Base-by-base conservation (phyloP, 1,140 invertebrate species). In the Globodera rostochiensis region DNA sequence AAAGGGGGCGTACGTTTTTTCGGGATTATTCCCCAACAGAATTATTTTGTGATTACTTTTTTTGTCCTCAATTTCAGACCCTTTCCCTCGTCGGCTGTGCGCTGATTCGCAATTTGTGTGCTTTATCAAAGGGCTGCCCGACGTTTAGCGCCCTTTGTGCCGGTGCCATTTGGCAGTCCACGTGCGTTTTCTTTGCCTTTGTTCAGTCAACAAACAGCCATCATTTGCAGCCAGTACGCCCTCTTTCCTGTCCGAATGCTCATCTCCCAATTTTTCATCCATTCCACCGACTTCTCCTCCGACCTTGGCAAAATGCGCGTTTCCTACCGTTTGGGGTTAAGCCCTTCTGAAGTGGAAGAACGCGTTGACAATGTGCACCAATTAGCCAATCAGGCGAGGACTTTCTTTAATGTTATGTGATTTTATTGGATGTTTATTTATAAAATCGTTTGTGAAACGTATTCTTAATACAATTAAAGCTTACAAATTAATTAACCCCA, bases 21-120 rank as follows among this genome's bases (percentile, higher is more conserved):
- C 36, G 15, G 57, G 9, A 77, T 47, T 74, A 13, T 74, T 47
- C 9, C 9, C 19, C 2, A 77, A 8, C 2, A 25, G 25, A 25
- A 25, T 25, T 25, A n/a, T 25, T 67, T n/a, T 4, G 8, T 60
- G 21, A 5, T 36, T 15, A 46, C 53, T 49, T 13, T 69, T 69
- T 60, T 67, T 53, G 21, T 69, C 50, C 60, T 25, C 69, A 3
- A 9, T 64, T 19, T 19, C 57, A 78, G 77, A 46, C 60, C 11
- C 13, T 78, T 50, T 78, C 77, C 6, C 45, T 78, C 47, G 70
- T 64, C 70, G 77, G 77, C 25, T 78, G 77, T 70, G 77, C 77
- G 21, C 19, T 78, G 11, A 15, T 69, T 8, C 77, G 70, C 53
- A 36, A 47, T 69, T 46, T 78, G 36, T 71, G 25, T 47, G 60